phyloP scores from a whole-genome alignment of 2,797 vertebrate species.

The Apodemus agrarius region DNA sequence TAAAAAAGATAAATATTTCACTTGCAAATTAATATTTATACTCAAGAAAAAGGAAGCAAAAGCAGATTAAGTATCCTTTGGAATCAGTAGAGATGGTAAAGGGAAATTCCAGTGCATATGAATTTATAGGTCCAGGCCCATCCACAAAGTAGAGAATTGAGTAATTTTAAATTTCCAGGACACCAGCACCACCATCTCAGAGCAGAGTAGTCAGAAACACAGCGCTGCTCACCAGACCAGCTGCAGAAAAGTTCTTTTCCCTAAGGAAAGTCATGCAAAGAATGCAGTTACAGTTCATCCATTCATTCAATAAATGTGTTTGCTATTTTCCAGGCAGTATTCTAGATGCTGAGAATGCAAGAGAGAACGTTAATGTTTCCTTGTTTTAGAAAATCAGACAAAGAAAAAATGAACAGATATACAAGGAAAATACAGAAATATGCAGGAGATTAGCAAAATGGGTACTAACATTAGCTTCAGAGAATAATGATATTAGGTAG shows the following conservation, averaged over 20 bases:
- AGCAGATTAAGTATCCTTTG: background rate
- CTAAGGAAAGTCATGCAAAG: background rate
- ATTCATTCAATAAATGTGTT: background rate
- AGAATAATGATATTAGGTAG: background rate
- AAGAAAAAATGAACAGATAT: background rate
- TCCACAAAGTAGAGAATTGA: background rate
- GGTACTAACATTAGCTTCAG: rapidly evolving
- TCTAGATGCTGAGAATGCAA: background rate
- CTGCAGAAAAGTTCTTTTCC: background rate
- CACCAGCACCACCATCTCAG: background rate
- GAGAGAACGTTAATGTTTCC: background rate
- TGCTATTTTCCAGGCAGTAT: background rate
- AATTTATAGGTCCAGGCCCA: background rate
- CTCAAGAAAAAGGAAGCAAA: background rate
- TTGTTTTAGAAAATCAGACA: background rate
- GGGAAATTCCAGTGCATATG: background rate
- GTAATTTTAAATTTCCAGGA: background rate
- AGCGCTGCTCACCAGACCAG: background rate
- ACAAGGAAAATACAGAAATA: background rate
- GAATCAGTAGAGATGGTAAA: background rate
- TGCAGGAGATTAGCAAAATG: background rate
- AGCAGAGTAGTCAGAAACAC: constrained; percentile 17
- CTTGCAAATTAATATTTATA: background rate
- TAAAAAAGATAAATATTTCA: background rate
- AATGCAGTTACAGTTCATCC: background rate